A percentile compares a stretch with the other conserved stretches of the same genome.
Conservation (phyloP, 1,140 invertebrate species). For the Calosoma granatense region DNA sequence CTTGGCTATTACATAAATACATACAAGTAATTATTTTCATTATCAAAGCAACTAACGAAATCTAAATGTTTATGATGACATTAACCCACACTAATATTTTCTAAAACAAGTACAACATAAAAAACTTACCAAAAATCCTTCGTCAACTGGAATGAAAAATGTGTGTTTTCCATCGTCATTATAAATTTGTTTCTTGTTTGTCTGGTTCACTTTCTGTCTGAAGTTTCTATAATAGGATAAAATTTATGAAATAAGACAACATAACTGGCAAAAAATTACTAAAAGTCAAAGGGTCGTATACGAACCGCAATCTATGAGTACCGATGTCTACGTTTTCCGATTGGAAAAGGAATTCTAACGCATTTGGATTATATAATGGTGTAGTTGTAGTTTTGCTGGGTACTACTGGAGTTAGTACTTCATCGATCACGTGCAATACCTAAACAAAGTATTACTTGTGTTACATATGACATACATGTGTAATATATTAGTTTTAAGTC, state of each 20-base stretch:
- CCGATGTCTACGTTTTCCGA: constrained; percentile 64
- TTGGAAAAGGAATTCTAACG: constrained; percentile 62
- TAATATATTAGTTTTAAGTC: constrained; percentile 6
- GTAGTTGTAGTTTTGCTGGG: constrained; percentile 42
- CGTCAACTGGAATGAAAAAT: constrained; percentile 84
- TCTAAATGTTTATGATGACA: neutral
- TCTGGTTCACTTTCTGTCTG: constrained; percentile 56
- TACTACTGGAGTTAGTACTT: constrained; percentile 63
- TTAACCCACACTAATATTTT: neutral
- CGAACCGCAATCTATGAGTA: constrained; percentile 48
- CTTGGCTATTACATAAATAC: constrained; percentile 40
- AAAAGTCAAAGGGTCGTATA: constrained; percentile 10
- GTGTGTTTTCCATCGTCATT: constrained; percentile 66
- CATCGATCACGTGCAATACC: constrained; percentile 73
- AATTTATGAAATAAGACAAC: constrained; percentile 10
- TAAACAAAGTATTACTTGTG: constrained; percentile 30
- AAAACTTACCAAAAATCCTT: constrained; percentile 66
- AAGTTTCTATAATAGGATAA: constrained; percentile 40
- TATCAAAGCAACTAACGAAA: neutral
- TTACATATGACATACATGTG: no score
- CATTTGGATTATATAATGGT: constrained; percentile 66
- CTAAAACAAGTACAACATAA: constrained; percentile 4
- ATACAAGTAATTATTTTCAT: constrained; percentile 12
- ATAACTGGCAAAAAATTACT: constrained; percentile 8
- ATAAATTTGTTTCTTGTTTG: constrained; percentile 63